A percentile compares a stretch with the other conserved stretches of the same genome.
Evolutionary conservation across 2,888 invertebrate species (phyloP).

Genomic region (Drosophila paracracens): DNA sequence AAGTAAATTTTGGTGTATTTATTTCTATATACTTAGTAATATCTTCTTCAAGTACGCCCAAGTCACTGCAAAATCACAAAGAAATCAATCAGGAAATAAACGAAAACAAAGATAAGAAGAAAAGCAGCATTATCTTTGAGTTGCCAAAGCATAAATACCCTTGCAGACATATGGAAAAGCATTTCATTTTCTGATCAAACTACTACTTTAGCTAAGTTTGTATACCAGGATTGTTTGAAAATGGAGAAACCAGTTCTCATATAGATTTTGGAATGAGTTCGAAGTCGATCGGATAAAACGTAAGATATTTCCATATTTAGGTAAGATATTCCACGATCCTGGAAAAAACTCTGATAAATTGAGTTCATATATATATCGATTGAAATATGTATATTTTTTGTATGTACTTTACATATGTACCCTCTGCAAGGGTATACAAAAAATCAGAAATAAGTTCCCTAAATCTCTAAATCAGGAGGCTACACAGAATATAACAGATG

Average conservation of each 20-base stretch:
- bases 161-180: conserved; percentile 1
- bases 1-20: conserved; percentile 19
- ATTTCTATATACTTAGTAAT: conserved; percentile 70
- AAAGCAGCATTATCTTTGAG: conserved; percentile 7
- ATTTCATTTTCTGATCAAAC: background rate
- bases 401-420: background rate
- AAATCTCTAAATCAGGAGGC: background rate
- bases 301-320: background rate
- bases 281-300: background rate
- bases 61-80: conserved; percentile 80
- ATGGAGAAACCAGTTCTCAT: background rate
- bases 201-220: background rate
- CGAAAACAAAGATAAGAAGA: conserved; percentile 19
- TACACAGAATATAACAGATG: conserved; percentile 5
- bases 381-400: background rate
- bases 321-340: background rate
- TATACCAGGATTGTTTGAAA: background rate
- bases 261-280: background rate
- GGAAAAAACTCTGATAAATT: background rate
- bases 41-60: conserved; percentile 71
- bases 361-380: background rate
- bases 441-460: background rate
- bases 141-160: background rate
- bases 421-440: conserved; percentile 23
- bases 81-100: conserved; percentile 62